Percentiles rank a stretch among this genome's conserved stretches.
Conservation (phyloP, 2,888 invertebrate genomes). For the Nephrotoma appendiculata region DNA sequence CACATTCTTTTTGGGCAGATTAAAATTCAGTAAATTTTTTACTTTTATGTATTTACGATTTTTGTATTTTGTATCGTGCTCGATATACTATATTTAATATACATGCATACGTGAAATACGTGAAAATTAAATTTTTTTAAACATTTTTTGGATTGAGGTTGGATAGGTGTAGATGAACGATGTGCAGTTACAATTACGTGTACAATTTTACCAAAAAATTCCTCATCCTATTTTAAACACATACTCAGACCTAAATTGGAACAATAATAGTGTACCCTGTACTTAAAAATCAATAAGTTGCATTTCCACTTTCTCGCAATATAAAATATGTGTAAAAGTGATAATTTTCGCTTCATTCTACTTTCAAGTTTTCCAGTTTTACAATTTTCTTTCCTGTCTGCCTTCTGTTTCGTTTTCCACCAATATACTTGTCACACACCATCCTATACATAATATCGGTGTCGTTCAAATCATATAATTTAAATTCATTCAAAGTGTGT, state of each 20-base stretch:
- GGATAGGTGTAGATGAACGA: neutral
- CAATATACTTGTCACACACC: neutral
- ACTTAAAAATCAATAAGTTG: neutral
- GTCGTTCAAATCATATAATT: neutral
- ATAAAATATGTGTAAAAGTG: neutral
- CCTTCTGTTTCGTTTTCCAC: neutral
- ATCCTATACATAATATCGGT: neutral
- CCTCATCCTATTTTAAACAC: neutral
- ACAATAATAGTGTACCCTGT: neutral
- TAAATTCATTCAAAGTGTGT: neutral
- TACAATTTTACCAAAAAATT: neutral
- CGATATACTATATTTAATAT: neutral
- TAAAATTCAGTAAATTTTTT: neutral
- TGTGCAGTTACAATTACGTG: neutral
- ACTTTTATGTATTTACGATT: neutral
- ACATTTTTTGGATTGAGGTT: neutral
- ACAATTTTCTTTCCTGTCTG: neutral
- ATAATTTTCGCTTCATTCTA: neutral
- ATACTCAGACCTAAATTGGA: neutral
- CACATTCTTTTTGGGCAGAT: neutral
- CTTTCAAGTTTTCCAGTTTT: neutral
- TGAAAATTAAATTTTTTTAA: neutral
- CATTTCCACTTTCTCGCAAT: neutral
- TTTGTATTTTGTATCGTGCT: neutral
- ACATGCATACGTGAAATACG: neutral